Base-by-base conservation (phyloP, 2,888 invertebrate species). In the Eilema griseolum region DNA sequence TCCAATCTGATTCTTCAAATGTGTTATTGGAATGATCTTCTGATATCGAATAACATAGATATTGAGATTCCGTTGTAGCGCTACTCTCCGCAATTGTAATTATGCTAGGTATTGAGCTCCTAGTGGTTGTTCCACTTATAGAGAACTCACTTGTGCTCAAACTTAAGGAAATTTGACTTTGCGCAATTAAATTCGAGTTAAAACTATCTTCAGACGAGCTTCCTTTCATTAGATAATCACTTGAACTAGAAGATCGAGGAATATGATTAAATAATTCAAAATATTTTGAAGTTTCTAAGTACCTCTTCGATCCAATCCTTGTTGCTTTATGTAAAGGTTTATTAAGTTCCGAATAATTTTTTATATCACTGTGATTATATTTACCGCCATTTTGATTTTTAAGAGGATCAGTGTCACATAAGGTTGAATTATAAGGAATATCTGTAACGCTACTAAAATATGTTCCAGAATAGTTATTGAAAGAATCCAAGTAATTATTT, bases 141-240 rank as follows among this genome's bases (percentile, higher is more conserved):
- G 64, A 64, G 16, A 64, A 28, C 2, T 52, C 64, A 56, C 64
- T 64, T 64, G 26, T n/a, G 23, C 31, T 64, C 28, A 52, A 64
- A 52, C 23, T 52, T 52, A 64, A 28, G 28, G 64, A 64, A 28
- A 64, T 52, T 64, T 28, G 52, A 23, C 64, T 64, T 46, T 46
- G 52, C 14, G 2, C 7, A 52, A 28, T 10, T n/a, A 31, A 64
- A 52, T 28, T n/a, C 10, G 46, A 46, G 28, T 64, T 64, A 24
- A 52, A 64, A 64, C 52, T 31, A 28, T 52, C 52, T n/a, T 64
- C 31, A 52, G 64, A 64, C 12, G n/a, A 8, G 2, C 14, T 4
- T 64, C n/a, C 41, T 5, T 12, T 41, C 24, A 62, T 41, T 62
- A 41, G 14, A 37, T 24, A 62, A 41, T 62, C 62, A 16, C 14